Percentiles rank a stretch among this genome's conserved stretches.
Conservation (phyloP, 2,888 invertebrate genomes). For the Cerceris ruficornis region DNA sequence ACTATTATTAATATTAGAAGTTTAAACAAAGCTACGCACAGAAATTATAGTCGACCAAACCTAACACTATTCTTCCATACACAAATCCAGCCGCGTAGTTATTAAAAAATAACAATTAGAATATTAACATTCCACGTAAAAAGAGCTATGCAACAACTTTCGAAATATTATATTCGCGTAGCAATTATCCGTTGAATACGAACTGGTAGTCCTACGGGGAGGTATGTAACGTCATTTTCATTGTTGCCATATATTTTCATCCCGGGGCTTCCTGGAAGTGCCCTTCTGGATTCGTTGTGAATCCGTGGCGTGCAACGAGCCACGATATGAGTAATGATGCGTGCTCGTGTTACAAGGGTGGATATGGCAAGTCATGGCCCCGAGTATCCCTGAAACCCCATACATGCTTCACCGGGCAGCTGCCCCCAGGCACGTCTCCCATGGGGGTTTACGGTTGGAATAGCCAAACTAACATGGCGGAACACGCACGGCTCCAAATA, state of each 20-base stretch:
- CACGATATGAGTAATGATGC: conserved; percentile 82
- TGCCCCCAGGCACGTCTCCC: conserved; percentile 69
- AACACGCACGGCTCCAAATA: conserved; percentile 78
- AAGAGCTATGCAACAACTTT: no score
- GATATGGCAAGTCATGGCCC: conserved; percentile 79
- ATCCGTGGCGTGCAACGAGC: conserved; percentile 78
- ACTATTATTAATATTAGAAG: no score
- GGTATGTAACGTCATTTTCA: conserved; percentile 41
- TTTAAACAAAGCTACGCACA: no score
- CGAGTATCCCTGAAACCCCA: conserved; percentile 73
- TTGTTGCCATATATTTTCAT: conserved; percentile 60
- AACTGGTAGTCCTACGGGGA: conserved; percentile 1
- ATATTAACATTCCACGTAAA: no score
- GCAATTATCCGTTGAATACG: neutral
- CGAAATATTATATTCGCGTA: no score
- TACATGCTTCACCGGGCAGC: conserved; percentile 60
- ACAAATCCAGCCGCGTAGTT: no score
- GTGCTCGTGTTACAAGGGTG: conserved; percentile 78
- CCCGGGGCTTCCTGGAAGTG: conserved; percentile 62
- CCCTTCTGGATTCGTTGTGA: conserved; percentile 64
- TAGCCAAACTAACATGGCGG: conserved; percentile 76
- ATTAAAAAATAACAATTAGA: no score
- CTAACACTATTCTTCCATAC: no score
- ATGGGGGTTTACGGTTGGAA: conserved; percentile 65
- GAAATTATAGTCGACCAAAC: no score